Evolutionary conservation across 2,797 vertebrate species (phyloP).

Genomic region (Leucoraja ocellata): DNA sequence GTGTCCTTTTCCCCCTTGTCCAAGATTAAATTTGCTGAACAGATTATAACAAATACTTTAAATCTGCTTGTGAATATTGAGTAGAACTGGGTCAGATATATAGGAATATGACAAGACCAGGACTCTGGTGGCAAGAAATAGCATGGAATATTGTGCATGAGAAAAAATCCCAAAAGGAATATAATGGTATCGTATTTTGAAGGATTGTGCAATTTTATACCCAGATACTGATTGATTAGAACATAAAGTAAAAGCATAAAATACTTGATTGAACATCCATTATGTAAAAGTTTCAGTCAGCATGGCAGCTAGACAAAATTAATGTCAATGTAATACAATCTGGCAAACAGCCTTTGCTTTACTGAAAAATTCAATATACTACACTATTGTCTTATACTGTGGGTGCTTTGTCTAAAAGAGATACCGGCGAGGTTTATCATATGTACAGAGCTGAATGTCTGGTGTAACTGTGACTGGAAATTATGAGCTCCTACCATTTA

Average conservation of each 20-base stretch:
- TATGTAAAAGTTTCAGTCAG: background rate
- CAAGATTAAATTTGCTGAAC: background rate
- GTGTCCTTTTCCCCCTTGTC: background rate
- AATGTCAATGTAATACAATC: constrained; percentile 3
- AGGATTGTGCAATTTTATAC: background rate
- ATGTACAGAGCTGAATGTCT: background rate
- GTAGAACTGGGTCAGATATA: background rate
- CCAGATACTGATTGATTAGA: background rate
- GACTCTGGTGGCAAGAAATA: background rate
- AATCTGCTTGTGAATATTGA: background rate
- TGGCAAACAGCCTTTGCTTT: background rate
- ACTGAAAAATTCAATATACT: background rate
- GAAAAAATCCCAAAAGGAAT: background rate
- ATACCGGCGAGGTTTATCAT: background rate
- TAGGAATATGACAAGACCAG: background rate
- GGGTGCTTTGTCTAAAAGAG: background rate
- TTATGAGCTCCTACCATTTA: background rate
- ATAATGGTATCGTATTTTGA: background rate
- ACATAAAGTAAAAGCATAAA: background rate
- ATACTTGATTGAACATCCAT: constrained; percentile 19
- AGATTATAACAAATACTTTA: background rate
- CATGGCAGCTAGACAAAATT: background rate
- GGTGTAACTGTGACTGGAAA: background rate
- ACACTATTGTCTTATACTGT: background rate
- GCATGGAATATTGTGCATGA: background rate